Base-by-base conservation (phyloP, 2,797 vertebrate species). In the Myripristis jacobus region DNA sequence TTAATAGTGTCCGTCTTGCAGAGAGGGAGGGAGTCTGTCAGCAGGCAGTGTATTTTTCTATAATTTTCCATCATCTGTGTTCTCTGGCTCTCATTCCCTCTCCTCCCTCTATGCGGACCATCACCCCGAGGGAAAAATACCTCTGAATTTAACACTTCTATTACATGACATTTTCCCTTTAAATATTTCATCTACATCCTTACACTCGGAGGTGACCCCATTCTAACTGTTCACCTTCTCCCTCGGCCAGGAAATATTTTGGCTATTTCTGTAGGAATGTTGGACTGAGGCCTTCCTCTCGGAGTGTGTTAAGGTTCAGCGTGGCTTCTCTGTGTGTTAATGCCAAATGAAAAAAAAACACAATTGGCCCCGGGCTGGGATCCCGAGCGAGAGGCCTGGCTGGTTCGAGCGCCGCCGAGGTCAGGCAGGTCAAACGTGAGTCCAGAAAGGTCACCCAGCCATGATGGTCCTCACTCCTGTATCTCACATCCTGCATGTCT, bases 231-330 rank as follows among this genome's bases (percentile, higher is more conserved):
- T 66, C 43, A 58, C 13, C 0, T 18, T 38, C 63, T 59, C 51
- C 34, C 4, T 67, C 27, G n/a, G 69, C 73, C 54, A 76, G 70
- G 65, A 73, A 84, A 68, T 79, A 75, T 80, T 66, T 77, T 59
- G 54, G 59, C 50, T 44, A 10, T 68, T 67, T 79, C 65, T 60
- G 63, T 38, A 81, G 79, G 81, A 84, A 87, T 86, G 81, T 82
- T 82, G 81, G 81, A 65, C 41, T 7, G 41, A 56, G 31, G 11
- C 51, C 72, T 31, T 60, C 25, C 60, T 72, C 52, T 22, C 50
- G 34, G 15, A 54, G 53, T 58, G 29, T 47, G 25, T 73, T 25
- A 16, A 12, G 63, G 77, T 77, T 76, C 77, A 77, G 48, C 9
- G 1, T 55, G 29, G 69, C 57, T 43, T 9, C 44, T 47, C 66